Conservation (phyloP, 64 coral and sea anemone species). For the Montipora cactus region DNA sequence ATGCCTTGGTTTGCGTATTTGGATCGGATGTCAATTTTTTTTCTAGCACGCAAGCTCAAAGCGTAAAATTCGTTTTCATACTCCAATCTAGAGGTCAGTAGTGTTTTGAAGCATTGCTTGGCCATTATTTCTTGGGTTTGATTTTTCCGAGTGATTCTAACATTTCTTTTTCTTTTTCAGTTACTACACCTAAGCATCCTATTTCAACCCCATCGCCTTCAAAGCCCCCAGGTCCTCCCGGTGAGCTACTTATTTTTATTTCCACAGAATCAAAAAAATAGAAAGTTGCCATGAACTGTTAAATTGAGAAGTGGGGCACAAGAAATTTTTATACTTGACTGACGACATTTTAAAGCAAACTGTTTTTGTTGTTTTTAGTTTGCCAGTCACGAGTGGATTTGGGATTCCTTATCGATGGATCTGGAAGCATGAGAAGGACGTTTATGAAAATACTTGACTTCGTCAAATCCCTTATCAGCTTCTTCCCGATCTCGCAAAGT, state of each 20-base stretch:
- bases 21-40: too few relatives aligned
- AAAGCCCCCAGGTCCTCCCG: constrained; percentile 4
- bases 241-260: neutral
- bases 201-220: neutral
- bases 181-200: neutral
- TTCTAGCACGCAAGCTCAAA: too few relatives aligned
- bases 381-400: constrained; percentile 28
- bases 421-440: neutral
- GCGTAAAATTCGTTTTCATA: too few relatives aligned
- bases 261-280: neutral
- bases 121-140: too few relatives aligned
- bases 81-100: too few relatives aligned
- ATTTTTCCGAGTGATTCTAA: neutral
- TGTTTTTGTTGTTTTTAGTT: constrained; percentile 7
- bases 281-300: neutral
- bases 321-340: too few relatives aligned
- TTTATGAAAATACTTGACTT: constrained; percentile 28
- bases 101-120: too few relatives aligned
- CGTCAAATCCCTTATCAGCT: constrained; percentile 34
- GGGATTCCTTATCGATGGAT: constrained; percentile 60
- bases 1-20: too few relatives aligned
- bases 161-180: neutral
- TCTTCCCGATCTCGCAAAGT: constrained; percentile 31
- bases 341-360: too few relatives aligned
- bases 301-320: too few relatives aligned